Base-by-base conservation (phyloP, 2,113 vertebrate genomes). In the Mormyrus iriodes region DNA sequence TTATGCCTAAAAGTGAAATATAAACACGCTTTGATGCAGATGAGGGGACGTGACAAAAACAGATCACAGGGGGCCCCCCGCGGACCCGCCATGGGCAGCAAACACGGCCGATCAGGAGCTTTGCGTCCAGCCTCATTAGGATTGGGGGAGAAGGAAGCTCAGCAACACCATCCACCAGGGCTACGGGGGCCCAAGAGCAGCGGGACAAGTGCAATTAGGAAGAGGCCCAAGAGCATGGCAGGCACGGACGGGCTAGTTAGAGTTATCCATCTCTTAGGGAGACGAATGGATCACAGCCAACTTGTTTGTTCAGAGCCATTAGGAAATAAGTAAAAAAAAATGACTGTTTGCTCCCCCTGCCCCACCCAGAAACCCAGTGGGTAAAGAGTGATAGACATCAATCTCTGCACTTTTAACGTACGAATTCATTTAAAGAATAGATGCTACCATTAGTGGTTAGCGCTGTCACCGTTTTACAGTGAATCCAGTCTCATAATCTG, bases 71-170 rank as follows among this genome's bases (percentile, higher is more conserved):
- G 10, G 73, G 35, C 5, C 73, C 69, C 85, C 86, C n/a, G 39
- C 10, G 79, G 52, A 51, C 24, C 83, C 53, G 58, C 87, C 61
- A 52, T 17, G n/a, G 87, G 82, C 21, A 86, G 69, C 89, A 49
- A n/a, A 79, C 73, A 52, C 89, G 65, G 21, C 46, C 27, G 27
- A 61, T 31, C 48, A 21, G 19, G 76, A 5, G 46, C 53, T 35
- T 90, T 79, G 83, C 79, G 79, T 83, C 90, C 73, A 85, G 35
- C 82, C 24, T 90, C 91, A 90, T 90, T 90, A 90, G 79, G 39
- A n/a, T 39, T 76, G 58, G 86, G 61, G 85, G 15, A 88, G 35
- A 86, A 9, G 87, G 17, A 12, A 15, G 15, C 61, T 51, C 7
- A n/a, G 15, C 8, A 0, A 65, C 55, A 24, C 42, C 61, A 9